Percentiles rank a stretch among this genome's conserved stretches.
These are phyloP conservation scores for Sula dactylatra DNA, from an alignment of 2,113 vertebrate species.

Conservation along the genomic window DNA sequence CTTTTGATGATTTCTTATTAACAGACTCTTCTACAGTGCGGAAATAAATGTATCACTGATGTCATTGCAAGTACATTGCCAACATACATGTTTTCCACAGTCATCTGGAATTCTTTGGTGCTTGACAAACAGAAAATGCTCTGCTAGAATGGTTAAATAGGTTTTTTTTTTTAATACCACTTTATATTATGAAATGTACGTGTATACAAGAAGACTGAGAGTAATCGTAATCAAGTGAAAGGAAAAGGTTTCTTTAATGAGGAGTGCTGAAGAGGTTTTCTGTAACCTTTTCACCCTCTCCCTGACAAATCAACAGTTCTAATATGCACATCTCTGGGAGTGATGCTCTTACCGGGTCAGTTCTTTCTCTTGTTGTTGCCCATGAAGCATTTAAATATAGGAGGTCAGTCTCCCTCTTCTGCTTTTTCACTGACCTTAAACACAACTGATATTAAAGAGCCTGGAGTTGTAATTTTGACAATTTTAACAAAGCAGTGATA, in stretches of 20 bases:
- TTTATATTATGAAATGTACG: neutral
- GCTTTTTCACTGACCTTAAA: neutral
- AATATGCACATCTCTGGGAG: neutral
- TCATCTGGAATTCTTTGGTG: neutral
- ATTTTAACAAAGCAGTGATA: neutral
- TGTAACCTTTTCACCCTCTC: neutral
- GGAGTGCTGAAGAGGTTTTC: neutral
- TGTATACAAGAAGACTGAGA: neutral
- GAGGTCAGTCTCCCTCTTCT: neutral
- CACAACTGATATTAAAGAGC: neutral
- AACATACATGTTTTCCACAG: neutral
- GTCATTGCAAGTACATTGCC: neutral
- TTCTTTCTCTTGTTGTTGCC: neutral
- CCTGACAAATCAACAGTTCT: neutral
- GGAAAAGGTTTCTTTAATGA: neutral
- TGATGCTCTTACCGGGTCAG: neutral
- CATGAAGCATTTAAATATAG: neutral
- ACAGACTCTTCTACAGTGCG: neutral
- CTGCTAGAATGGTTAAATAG: neutral
- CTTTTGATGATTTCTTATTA: neutral
- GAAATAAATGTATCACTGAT: neutral
- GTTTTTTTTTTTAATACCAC: neutral
- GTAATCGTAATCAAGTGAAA: neutral
- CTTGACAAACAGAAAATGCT: neutral
- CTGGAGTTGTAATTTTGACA: neutral